Evolutionary conservation across 1,140 invertebrate species (phyloP).

Genomic region (Chrysopa pallens): DNA sequence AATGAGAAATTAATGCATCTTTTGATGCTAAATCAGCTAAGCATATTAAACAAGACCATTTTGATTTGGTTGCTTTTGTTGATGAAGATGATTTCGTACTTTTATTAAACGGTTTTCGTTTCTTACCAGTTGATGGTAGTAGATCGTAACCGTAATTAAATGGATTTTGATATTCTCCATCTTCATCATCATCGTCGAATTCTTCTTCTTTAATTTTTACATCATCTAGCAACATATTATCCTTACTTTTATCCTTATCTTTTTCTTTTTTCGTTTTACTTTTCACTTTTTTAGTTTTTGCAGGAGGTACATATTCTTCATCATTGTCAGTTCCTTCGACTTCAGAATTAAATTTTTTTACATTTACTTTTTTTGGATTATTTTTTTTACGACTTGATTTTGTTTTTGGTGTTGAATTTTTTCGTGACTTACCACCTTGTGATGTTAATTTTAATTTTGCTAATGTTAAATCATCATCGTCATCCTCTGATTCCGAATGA

Average conservation of each 20-base stretch:
- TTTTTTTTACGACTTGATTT: too few relatives aligned
- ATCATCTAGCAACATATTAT: conserved; percentile 5
- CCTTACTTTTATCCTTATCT: background rate
- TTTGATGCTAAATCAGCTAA: conserved; percentile 2
- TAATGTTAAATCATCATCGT: too few relatives aligned
- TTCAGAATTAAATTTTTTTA: too few relatives aligned
- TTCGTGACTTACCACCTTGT: too few relatives aligned
- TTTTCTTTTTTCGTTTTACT: background rate
- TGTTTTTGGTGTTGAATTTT: too few relatives aligned
- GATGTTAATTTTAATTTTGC: too few relatives aligned
- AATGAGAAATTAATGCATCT: conserved; percentile 8
- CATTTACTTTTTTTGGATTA: too few relatives aligned
- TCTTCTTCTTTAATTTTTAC: background rate
- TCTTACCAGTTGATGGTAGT: background rate
- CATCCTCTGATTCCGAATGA: too few relatives aligned
- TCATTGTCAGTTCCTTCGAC: background rate
- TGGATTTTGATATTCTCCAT: background rate
- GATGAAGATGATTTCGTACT: background rate
- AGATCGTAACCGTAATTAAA: background rate
- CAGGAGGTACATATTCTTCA: background rate
- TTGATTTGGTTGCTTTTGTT: background rate
- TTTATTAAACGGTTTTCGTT: background rate
- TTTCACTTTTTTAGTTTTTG: background rate
- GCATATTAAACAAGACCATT: conserved; percentile 9
- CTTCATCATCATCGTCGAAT: conserved; percentile 5